phyloP scores from a whole-genome alignment of 2,113 vertebrate genomes.

The Chaetorhynchus papuensis region DNA sequence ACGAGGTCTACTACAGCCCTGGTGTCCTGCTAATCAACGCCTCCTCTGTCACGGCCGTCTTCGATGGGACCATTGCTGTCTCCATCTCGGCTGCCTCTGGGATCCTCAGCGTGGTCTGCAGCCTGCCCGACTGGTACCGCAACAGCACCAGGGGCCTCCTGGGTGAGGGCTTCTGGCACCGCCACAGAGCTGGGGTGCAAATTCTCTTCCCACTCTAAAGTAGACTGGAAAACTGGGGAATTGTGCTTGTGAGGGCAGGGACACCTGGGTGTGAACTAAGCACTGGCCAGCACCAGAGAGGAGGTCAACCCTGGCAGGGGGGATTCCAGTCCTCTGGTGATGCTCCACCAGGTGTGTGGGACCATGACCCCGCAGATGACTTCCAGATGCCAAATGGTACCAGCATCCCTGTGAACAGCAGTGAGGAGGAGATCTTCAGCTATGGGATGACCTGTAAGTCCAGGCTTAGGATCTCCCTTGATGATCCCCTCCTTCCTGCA shows the following conservation, averaged over 20 bases:
- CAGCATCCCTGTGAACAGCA: conserved; percentile 32
- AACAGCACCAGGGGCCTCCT: conserved; percentile 42
- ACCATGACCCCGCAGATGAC: background rate
- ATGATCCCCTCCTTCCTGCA: fast-evolving
- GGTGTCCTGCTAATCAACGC: background rate
- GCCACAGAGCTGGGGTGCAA: fast-evolving
- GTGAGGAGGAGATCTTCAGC: conserved; percentile 22
- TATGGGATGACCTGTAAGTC: conserved; percentile 53
- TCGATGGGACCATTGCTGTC: background rate
- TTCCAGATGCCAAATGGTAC: conserved; percentile 26
- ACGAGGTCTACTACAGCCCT: background rate
- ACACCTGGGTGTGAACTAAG: background rate
- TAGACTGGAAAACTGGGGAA: background rate
- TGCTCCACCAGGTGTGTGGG: conserved; percentile 38
- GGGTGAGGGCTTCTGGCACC: background rate
- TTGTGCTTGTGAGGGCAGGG: background rate
- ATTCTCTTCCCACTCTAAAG: background rate
- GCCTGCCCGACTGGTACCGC: background rate
- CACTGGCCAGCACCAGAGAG: background rate
- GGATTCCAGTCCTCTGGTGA: background rate
- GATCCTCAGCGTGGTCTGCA: conserved; percentile 25
- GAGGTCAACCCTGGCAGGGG: background rate
- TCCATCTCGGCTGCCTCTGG: background rate
- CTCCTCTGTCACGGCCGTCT: background rate
- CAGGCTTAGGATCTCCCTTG: background rate